Evolutionary conservation across 2,797 vertebrate species (phyloP).

Genomic region (Coranthus polyacanthus): DNA sequence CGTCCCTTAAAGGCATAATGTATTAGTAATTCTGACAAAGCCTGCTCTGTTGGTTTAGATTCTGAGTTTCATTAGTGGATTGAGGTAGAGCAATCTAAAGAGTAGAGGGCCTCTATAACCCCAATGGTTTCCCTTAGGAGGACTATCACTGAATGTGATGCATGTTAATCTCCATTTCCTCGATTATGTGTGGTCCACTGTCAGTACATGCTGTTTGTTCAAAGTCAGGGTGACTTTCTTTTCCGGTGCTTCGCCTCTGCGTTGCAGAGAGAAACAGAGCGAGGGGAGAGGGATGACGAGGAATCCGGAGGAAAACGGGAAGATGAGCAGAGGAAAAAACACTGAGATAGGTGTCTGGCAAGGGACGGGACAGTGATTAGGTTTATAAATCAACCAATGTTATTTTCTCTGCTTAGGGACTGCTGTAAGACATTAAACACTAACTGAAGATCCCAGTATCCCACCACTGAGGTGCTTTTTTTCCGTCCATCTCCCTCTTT

Average conservation of each 20-base stretch:
- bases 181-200: constrained; percentile 61
- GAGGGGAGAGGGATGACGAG: constrained; percentile 27
- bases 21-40: constrained; percentile 43
- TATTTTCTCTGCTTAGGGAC: constrained; percentile 71
- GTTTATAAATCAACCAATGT: constrained; percentile 76
- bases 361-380: constrained; percentile 73
- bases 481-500: constrained; percentile 17
- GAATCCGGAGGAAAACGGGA: constrained; percentile 15
- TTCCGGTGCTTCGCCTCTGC: constrained; percentile 28
- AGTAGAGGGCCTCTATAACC: constrained; percentile 64
- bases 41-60: constrained; percentile 49
- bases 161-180: constrained; percentile 80
- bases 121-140: constrained; percentile 56
- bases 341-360: constrained; percentile 78
- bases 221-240: constrained; percentile 85
- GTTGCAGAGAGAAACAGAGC: constrained; percentile 23
- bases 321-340: constrained; percentile 69
- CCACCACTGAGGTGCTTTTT: constrained; percentile 45
- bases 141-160: constrained; percentile 57
- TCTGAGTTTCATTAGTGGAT: constrained; percentile 72
- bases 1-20: constrained; percentile 53
- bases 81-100: constrained; percentile 68
- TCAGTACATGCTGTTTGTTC: constrained; percentile 63
- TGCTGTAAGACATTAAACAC: constrained; percentile 69
- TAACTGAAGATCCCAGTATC: constrained; percentile 68